Evolutionary conservation across 2,888 invertebrate genomes (phyloP).

Genomic region (Tetranychus truncatus): DNA sequence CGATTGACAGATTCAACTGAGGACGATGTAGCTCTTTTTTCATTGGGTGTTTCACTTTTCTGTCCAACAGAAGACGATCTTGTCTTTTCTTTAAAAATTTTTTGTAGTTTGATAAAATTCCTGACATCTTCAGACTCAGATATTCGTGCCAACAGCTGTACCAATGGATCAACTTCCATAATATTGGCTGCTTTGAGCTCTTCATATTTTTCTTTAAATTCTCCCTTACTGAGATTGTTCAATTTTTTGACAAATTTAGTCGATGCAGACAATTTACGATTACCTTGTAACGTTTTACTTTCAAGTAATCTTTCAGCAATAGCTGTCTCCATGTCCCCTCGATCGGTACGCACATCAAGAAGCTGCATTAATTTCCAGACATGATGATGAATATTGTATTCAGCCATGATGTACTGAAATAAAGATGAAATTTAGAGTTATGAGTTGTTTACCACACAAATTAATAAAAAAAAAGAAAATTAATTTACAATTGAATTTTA

Average conservation of each 20-base stretch:
- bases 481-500: background rate
- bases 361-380: background rate
- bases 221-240: background rate
- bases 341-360: conserved; percentile 4
- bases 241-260: conserved; percentile 8
- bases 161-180: conserved; percentile 9
- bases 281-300: background rate
- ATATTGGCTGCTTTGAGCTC: conserved; percentile 9
- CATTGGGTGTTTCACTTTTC: background rate
- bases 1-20: background rate
- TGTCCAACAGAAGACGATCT: background rate
- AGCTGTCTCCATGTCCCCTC: background rate
- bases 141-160: background rate
- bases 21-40: background rate
- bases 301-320: background rate
- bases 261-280: background rate
- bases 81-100: background rate
- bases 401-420: background rate
- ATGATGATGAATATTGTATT: conserved; percentile 7
- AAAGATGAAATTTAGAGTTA: background rate
- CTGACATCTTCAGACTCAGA: conserved; percentile 5
- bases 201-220: conserved; percentile 8
- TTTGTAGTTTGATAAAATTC: conserved; percentile 10
- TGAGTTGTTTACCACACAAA: background rate
- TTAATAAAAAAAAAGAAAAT: background rate